phyloP scores from a whole-genome alignment of 2,113 vertebrate species.

The Fregetta grallaria region DNA sequence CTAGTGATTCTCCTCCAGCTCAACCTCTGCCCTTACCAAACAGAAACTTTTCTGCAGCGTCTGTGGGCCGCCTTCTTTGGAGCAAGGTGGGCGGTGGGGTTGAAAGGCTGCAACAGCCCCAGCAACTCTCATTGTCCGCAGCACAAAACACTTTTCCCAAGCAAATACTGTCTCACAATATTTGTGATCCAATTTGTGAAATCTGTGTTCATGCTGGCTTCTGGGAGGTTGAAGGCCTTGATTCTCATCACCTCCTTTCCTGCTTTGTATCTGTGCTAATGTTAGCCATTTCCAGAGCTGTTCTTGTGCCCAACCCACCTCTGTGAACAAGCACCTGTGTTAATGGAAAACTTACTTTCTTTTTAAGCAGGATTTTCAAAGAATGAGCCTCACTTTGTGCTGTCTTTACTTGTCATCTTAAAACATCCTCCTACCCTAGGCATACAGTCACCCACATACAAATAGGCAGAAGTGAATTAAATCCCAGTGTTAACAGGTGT shows the following conservation, averaged over 20 bases:
- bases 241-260: not conserved
- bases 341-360: not conserved
- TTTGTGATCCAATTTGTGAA: not conserved
- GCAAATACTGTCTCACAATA: not conserved
- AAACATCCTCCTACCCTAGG: slow-evolving; percentile 16
- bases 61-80: not conserved
- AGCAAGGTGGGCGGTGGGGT: rapidly evolving
- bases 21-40: not conserved
- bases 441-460: not conserved
- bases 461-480: not conserved
- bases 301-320: not conserved
- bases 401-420: slow-evolving; percentile 11
- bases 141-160: not conserved
- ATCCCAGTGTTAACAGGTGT: not conserved
- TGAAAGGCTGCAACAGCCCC: not conserved
- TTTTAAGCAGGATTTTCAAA: not conserved
- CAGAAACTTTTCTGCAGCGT: not conserved
- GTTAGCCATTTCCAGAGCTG: not conserved
- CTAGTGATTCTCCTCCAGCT: not conserved
- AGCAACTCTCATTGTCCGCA: not conserved
- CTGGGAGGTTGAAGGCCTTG: not conserved
- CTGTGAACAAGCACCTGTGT: not conserved
- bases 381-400: not conserved
- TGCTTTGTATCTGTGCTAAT: not conserved
- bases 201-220: not conserved